Base-by-base conservation (phyloP, 2,888 invertebrate species). In the Polia nebulosa region DNA sequence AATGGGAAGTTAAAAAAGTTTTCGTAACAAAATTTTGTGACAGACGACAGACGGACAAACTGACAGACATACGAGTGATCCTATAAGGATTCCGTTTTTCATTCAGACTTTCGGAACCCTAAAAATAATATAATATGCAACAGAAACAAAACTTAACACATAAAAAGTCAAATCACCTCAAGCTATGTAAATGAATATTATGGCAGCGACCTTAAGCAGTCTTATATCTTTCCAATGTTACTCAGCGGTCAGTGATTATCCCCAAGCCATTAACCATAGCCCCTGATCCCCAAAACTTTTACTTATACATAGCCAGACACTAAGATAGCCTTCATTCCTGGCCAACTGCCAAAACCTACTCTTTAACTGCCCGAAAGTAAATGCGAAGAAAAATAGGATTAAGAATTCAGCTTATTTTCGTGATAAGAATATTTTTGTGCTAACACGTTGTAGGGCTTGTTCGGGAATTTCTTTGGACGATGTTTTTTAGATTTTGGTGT, bases 331-430 rank as follows among this genome's bases (percentile, higher is more conserved):
- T 56, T 34, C n/a, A 36, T 25, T 47, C 57, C n/a, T 76, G 80
- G 76, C 55, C 25, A 34, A 11, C 53, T 27, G 58, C 80, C 76
- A 76, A 75, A 68, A 62, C 27, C 47, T 60, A 59, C 53, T 22
- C 34, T 44, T 39, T 49, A 73, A 63, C 62, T 45, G 62, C 25
- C 39, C 51, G 41, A 74, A 75, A 67, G 55, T 56, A 79, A 74
- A 79, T 55, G 58, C 51, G 55, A 62, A 55, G 51, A 69, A 80
- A 75, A 76, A 47, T 75, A 32, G 45, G 53, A 76, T 75, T 75
- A 76, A 62, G 61, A 62, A 80, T 76, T 69, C 76, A 63, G 61
- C 55, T 76, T 59, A 69, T 76, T 75, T 75, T 69, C 27, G 59
- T 59, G 69, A 53, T 69, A 59, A 20, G 59, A 79, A 79, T 69